Evolutionary conservation across 2,888 invertebrate species (phyloP), one percentile per base, ranked within the genome.

Genomic region (Neoascia interrupta): DNA sequence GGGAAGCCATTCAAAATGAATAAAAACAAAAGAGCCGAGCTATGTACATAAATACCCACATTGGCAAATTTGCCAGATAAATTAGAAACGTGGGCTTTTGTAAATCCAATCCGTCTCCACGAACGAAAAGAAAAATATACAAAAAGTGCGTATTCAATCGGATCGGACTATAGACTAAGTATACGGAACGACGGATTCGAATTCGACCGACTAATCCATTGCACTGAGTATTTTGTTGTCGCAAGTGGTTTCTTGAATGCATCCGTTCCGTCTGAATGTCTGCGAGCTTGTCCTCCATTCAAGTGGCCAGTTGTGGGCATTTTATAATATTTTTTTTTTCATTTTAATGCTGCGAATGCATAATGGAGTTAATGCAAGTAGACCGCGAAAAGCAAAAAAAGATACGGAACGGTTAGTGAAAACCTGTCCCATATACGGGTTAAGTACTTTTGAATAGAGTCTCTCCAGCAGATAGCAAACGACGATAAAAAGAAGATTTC

Each of bases 201-300:
- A 60, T 64, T 64, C 72, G 36, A 63, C 43, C 49, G 58, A 60
- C 34, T 69, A 41, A 58, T 51, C 66, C 64, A 64, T 19, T 41
- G 10, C 53, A 49, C 39, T 61, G 60, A 39, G 31, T 61, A 39
- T 39, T 36, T 49, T 47, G 54, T 49, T 6, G 58, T 79, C 41
- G 54, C 61, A 79, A 73, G 79, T 79, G 73, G 73, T 61, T 66
- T 66, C 64, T 76, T 76, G 51, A 56, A 68, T 51, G 79, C 79
- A 73, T 79, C 79, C 79, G 79, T 68, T 79, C 31, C 43, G 79
- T 61, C 60, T 49, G 72, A 54, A 66, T 51, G 73, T 49, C 79
- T 79, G 54, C 43, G 13, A 39, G 66, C 39, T 53, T 68, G 60
- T 61, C 41, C 54, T 61, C 60, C 10, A 68, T 68, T 74, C 66